phyloP scores from a whole-genome alignment of 2,888 invertebrate genomes.

The Sturmia bella region DNA sequence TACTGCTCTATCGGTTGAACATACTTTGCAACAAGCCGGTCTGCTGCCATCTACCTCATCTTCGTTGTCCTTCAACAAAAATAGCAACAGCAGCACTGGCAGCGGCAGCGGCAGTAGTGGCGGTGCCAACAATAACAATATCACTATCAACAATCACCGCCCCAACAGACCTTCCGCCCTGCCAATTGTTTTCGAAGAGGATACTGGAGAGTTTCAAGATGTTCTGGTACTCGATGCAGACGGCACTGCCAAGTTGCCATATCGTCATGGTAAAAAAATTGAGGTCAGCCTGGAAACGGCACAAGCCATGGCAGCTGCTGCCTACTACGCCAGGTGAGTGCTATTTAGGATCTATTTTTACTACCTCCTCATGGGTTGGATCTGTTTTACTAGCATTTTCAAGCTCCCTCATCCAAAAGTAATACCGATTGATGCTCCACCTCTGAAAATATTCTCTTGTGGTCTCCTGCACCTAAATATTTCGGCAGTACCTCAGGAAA shows the following conservation, averaged over 20 bases:
- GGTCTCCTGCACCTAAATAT: not conserved
- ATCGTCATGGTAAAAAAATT: constrained; percentile 78
- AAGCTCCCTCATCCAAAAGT: too few relatives aligned
- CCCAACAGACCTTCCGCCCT: constrained; percentile 69
- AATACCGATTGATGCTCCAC: too few relatives aligned
- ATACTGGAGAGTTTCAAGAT: constrained; percentile 72
- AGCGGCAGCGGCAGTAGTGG: not conserved
- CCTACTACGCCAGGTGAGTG: constrained; percentile 78
- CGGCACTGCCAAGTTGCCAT: constrained; percentile 75
- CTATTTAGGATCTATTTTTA: too few relatives aligned
- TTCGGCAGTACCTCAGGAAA: not conserved
- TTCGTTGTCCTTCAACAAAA: constrained; percentile 19
- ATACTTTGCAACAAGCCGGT: constrained; percentile 74
- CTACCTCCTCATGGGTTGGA: too few relatives aligned
- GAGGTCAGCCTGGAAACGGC: constrained; percentile 78
- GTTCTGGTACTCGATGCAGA: constrained; percentile 71
- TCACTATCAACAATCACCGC: constrained; percentile 44
- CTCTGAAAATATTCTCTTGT: too few relatives aligned
- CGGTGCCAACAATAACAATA: constrained; percentile 9
- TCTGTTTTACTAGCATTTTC: too few relatives aligned
- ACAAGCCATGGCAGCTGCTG: constrained; percentile 78
- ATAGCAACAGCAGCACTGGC: constrained; percentile 28
- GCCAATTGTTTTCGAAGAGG: constrained; percentile 75
- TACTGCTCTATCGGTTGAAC: constrained; percentile 72
- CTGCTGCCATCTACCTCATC: constrained; percentile 69